Conservation (phyloP, 2,888 invertebrate species). For the Gisinianus flammeolus region DNA sequence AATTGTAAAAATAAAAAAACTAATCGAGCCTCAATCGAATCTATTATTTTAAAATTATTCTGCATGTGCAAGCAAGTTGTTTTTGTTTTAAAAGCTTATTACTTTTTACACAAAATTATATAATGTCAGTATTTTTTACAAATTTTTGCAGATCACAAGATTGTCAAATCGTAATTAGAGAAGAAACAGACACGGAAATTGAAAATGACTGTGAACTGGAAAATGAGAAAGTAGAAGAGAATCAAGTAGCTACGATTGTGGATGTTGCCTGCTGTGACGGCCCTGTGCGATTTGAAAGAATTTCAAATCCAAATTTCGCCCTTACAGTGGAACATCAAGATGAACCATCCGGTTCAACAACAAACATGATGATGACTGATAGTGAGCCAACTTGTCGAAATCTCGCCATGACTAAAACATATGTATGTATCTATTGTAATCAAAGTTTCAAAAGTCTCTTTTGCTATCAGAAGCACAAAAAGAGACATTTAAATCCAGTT, state of each 20-base stretch:
- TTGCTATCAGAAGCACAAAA: constrained; percentile 81
- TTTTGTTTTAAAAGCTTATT: no score
- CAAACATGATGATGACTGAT: not conserved
- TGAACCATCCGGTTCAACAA: constrained; percentile 6
- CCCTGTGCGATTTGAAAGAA: constrained; percentile 83
- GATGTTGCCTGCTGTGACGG: constrained; percentile 93
- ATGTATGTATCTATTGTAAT: constrained; percentile 76
- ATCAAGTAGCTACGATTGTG: constrained; percentile 67
- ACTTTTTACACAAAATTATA: no score
- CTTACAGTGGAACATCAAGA: constrained; percentile 60
- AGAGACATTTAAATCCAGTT: constrained; percentile 72
- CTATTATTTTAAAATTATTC: no score
- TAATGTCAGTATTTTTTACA: not conserved
- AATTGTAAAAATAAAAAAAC: no score
- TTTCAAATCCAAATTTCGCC: constrained; percentile 81
- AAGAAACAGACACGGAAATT: not conserved
- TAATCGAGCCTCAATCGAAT: no score
- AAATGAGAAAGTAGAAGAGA: constrained; percentile 17
- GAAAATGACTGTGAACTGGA: not conserved
- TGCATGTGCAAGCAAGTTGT: no score
- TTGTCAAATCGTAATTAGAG: not conserved
- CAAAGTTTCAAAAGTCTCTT: constrained; percentile 84
- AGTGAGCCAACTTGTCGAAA: constrained; percentile 5
- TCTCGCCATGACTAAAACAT: constrained; percentile 61
- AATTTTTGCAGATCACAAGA: not conserved